Evolutionary conservation across 2,797 vertebrate species (phyloP), one percentile per base, ranked within the genome.

Genomic region (Cyclopterus lumpus): DNA sequence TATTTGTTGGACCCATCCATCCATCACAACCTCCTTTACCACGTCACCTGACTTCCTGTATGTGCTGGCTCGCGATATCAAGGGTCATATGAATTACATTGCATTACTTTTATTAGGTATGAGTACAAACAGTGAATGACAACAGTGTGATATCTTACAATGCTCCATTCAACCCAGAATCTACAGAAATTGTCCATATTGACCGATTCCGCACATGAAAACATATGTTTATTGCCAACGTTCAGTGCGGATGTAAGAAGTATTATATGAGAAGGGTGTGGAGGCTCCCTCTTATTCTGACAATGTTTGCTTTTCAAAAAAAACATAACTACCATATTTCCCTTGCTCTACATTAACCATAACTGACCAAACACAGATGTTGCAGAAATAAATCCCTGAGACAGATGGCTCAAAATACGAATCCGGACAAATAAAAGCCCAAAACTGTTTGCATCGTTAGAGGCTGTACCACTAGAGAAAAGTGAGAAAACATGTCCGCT

Each of bases 401-500:
- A 53, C 48, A 11, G 8, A 7, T 7, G 58, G 32, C 20, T 57
- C 22, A 54, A 40, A 28, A 15, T 5, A 10, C 3, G 40, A 42
- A 15, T 3, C 24, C 2, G 6, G 11, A 58, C 53, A 4, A 49
- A 20, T 60, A 48, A 60, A 70, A 36, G 30, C 30, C 6, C 10
- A 4, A 24, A 22, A 32, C 28, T 24, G 20, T 60, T 48, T 68
- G 12, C 12, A 30, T 44, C 36, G 5, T 42, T 10, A 71, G 6
- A 40, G 30, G 51, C 24, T 58, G 24, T n/a, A 54, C 38, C 28
- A 20, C 18, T 9, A 55, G 11, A 38, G 42, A 22, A 51, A 60
- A 71, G 14, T 8, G 11, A 60, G 24, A 42, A 53, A 63, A 42
- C 69, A 54, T 38, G 44, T 40, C 46, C 38, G 30, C 60, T 71